These are phyloP conservation scores for Gavialis gangeticus DNA, from an alignment of 2,113 vertebrate genomes.

Conservation along the genomic window DNA sequence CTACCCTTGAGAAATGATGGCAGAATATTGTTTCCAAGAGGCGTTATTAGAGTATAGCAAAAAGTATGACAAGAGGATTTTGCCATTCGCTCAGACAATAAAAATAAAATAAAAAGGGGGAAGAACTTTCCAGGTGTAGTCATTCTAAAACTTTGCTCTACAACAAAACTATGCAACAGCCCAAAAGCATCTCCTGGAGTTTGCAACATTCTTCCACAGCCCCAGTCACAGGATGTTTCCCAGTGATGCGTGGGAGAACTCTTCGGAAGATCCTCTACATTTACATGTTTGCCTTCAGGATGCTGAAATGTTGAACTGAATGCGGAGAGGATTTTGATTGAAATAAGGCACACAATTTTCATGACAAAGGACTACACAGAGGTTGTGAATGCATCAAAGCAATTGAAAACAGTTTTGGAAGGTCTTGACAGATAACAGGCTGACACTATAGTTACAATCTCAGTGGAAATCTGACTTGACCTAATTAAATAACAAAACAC, in stretches of 20 bases:
- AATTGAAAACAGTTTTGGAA: neutral
- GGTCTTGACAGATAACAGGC: neutral
- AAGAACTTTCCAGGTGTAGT: slow-evolving; percentile 9
- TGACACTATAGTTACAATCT: neutral
- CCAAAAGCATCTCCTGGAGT: neutral
- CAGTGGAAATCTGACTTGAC: neutral
- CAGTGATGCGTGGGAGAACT: neutral
- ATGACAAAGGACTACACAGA: neutral
- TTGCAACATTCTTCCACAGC: neutral
- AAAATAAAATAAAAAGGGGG: slow-evolving; percentile 16
- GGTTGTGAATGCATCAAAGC: neutral
- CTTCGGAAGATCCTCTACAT: neutral
- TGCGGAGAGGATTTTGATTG: neutral
- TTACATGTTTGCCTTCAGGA: neutral
- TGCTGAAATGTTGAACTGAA: neutral
- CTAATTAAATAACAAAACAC: slow-evolving; percentile 5
- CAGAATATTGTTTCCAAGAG: neutral
- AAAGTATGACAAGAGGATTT: neutral
- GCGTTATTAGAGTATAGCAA: neutral
- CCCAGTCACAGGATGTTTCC: neutral
- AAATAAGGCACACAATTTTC: neutral
- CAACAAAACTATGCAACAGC: neutral
- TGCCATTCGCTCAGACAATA: slow-evolving; percentile 14
- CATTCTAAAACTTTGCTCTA: slow-evolving; percentile 12
- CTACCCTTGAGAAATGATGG: neutral